Percentiles rank a stretch among this genome's conserved stretches.
These are phyloP conservation scores for Cyclargus thomasi DNA, from an alignment of 1,140 invertebrate genomes.

Conservation along the genomic window DNA sequence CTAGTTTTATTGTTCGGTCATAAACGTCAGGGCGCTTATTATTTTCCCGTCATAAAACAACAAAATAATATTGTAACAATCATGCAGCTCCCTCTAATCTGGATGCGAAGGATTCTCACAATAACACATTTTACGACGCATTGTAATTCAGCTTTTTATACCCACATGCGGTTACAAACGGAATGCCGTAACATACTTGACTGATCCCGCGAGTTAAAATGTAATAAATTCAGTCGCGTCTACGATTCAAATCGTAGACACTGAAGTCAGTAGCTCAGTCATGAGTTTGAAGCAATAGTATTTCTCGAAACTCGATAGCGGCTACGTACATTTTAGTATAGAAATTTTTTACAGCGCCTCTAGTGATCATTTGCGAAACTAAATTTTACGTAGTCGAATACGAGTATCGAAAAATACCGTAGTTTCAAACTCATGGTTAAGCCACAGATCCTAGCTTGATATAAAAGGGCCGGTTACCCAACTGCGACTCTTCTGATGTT, in stretches of 20 bases:
- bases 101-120: slow-evolving; percentile 46
- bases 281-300: no score
- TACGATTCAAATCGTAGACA: background rate
- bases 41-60: slow-evolving; percentile 70
- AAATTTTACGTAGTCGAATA: no score
- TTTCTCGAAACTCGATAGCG: no score
- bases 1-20: slow-evolving; percentile 53
- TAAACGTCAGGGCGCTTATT: slow-evolving; percentile 61
- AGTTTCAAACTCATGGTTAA: no score
- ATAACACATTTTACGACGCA: slow-evolving; percentile 55
- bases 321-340: no score
- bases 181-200: slow-evolving; percentile 26
- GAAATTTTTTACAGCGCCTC: no score
- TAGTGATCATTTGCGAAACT: no score
- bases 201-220: slow-evolving; percentile 19
- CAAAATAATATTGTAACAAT: slow-evolving; percentile 66
- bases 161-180: slow-evolving; percentile 48
- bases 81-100: slow-evolving; percentile 54
- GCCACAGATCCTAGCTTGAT: no score
- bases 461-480: no score
- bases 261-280: no score
- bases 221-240: background rate
- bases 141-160: slow-evolving; percentile 55
- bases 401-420: no score
- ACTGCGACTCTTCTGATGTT: no score